Evolutionary conservation across 2,888 invertebrate genomes (phyloP), one percentile per base, ranked within the genome.

Genomic region (Lycaena phlaeas): DNA sequence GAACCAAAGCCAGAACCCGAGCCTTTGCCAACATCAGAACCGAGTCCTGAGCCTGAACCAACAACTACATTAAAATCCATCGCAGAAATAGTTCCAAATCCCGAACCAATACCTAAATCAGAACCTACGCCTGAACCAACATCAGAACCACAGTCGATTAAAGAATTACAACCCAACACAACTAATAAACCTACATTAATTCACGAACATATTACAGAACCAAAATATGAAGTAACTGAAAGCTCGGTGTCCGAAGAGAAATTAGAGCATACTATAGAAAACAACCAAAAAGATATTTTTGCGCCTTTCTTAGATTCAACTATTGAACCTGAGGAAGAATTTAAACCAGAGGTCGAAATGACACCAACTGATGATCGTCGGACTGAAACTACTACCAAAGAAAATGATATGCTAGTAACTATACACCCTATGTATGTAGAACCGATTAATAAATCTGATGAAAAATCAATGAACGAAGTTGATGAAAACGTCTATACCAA

Each of bases 1-100:
- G 54, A 60, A 28, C 4, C 37, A 27, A 45, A 49, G 18, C 30
- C 48, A 6, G 44, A 51, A 41, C 44, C 49, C 30, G 48, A 42
- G 22, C 7, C 12, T 18, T 18, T 2, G 12, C 18, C 34, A 9
- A 3, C 12, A 10, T 18, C 12, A 18, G 34, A 18, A 40, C 39
- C 40, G 11, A 43, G 43, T 22, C 36, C 49, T n/a, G 42, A 41
- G 14, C 31, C 47, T 14, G 49, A 49, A 54, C 59, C 29, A 50
- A 43, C 44, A 12, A 40, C 52, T 1, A 56, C 54, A 38, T 45
- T 51, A 3, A 41, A 40, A 15, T 37, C 51, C 1, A 53, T 61
- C 40, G 50, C 59, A 26, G 45, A 44, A 18, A 10, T 22, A 27
- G 38, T 36, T 2, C 22, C 5, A 9, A 22, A 22, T 17, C 14